Base-by-base conservation (phyloP, 2,888 invertebrate species). In the Cylloceria caligata region DNA sequence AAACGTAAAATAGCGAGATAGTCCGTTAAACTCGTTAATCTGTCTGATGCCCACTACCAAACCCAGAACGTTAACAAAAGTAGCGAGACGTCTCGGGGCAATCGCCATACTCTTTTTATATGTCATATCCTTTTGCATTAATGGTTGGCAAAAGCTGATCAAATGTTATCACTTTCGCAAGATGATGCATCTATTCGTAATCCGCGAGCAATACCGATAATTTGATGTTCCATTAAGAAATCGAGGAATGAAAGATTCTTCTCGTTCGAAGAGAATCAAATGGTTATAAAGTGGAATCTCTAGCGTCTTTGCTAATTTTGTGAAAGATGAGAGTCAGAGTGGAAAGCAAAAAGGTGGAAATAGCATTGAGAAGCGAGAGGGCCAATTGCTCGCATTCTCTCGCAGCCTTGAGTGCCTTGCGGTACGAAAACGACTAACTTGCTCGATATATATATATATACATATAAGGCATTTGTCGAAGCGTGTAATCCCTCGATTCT, bases 401-500 rank as follows among this genome's bases (percentile, higher is more conserved):
- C 19, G 36, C 30, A 34, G 27, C 30, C 19, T 36, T 47, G 34
- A 47, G 67, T 60, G 67, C 36, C 21, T 67, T 60, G 75, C 47
- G 57, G 49, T 47, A 39, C 6, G 45, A 68, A 68, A 47, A 57
- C 42, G 19, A 57, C 47, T 16, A 68, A 68, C 75, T 45, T 30
- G 27, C 30, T 75, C 45, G 42, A 42, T 19, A 65, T 42, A 49
- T 49, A 49, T 16, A 47, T 47, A 47, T 47, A 45, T 45, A 47
- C 16, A 47, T 13, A 75, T 67, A 68, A 75, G 57, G 67, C 68
- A 67, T 75, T 75, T 67, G 57, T 24, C 47, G 75, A 57, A 67
- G 57, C 67, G 67, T 47, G 36, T 75, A 60, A 67, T 57, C 21
- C 34, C 57, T 19, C 57, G 57, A 47, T 55, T 67, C 65, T 45